phyloP scores from a whole-genome alignment of 2,113 vertebrate species.

The Prietella phreatophila region DNA sequence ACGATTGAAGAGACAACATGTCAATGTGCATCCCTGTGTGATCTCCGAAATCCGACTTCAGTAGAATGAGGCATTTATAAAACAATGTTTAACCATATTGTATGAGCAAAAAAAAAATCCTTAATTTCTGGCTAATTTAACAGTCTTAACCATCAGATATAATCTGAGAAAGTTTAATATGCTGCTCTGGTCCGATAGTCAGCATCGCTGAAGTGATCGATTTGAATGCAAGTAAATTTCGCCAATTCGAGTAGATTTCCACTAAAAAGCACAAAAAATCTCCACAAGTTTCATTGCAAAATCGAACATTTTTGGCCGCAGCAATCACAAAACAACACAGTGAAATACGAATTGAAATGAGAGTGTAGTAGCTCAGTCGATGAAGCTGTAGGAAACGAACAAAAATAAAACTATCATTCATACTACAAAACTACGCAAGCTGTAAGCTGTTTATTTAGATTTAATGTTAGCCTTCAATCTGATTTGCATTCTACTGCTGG shows the following conservation, averaged over 20 bases:
- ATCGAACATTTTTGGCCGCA: too few relatives aligned
- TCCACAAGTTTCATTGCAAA: too few relatives aligned
- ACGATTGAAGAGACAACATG: neutral
- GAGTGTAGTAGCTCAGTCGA: neutral
- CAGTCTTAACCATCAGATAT: neutral
- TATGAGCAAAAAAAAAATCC: neutral
- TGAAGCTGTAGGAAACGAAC: neutral
- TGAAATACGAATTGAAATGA: neutral
- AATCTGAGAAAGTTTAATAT: neutral
- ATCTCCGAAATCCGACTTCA: neutral
- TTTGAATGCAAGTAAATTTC: neutral
- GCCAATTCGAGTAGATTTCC: too few relatives aligned
- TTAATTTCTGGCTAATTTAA: neutral
- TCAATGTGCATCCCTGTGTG: neutral
- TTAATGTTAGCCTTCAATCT: neutral
- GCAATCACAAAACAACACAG: too few relatives aligned
- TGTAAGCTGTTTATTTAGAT: neutral
- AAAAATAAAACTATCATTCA: neutral
- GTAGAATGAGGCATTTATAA: neutral
- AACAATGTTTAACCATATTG: neutral
- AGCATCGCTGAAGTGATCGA: neutral
- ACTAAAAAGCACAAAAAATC: too few relatives aligned
- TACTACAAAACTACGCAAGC: neutral
- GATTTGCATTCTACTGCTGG: neutral
- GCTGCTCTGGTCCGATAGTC: neutral